Evolutionary conservation across 1,140 invertebrate species (phyloP).

Genomic region (Lordiphosa clarofinis): DNA sequence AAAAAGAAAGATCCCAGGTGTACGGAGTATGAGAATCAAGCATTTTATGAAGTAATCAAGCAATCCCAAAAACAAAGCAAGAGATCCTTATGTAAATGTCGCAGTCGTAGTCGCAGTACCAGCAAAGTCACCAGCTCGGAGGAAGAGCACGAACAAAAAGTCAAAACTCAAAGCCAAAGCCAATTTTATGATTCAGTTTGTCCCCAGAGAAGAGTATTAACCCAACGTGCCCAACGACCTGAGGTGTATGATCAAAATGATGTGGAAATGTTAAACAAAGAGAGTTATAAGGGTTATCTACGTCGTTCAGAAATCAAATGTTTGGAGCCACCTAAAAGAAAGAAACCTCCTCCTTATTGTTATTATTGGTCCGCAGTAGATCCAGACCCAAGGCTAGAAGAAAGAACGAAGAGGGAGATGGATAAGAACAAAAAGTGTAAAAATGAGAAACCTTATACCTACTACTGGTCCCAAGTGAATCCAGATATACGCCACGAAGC

Average conservation of each 20-base stretch:
- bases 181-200: neutral
- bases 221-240: neutral
- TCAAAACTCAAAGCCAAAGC: neutral
- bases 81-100: neutral
- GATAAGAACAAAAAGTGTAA: neutral
- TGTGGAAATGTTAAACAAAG: neutral
- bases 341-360: conserved; percentile 17
- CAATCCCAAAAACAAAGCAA: too few relatives aligned
- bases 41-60: conserved; percentile 6
- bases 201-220: neutral
- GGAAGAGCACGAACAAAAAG: neutral
- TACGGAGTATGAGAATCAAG: conserved; percentile 7
- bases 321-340: neutral
- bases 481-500: neutral
- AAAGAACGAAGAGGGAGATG: neutral
- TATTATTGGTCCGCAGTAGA: conserved; percentile 21
- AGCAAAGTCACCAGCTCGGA: neutral
- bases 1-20: conserved; percentile 12
- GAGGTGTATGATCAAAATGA: conserved; percentile 6
- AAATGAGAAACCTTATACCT: neutral
- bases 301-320: neutral
- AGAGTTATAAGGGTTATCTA: conserved; percentile 9
- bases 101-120: neutral
- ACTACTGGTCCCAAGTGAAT: neutral
- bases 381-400: conserved; percentile 11